Base-by-base conservation (phyloP, 2,797 vertebrate genomes). In the Myotis findleyi region DNA sequence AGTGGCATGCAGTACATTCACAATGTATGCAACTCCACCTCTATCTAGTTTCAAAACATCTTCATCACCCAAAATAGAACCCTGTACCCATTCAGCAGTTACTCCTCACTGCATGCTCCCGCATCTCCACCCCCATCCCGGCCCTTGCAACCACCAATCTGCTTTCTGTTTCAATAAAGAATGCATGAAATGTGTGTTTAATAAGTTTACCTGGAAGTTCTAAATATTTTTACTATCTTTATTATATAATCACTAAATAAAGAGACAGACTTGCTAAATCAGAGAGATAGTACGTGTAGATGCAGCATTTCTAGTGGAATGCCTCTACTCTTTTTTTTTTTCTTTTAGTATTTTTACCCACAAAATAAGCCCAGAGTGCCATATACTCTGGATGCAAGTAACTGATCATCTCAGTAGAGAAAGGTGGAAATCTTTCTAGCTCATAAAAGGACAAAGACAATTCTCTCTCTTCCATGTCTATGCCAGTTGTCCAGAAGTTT, bases 151-250 rank as follows among this genome's bases (percentile, higher is more conserved):
- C 30, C 13, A 53, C 13, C 7, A 23, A 55, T 53, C 25, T 30
- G 20, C 47, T 87, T 95, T 91, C 33, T 51, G 17, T 85, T 85
- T 88, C 80, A 68, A 36, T 77, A 80, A 94, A 94, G 30, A 72
- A 71, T 11, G 87, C 36, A 69, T 23, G 6, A 85, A 92, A 62
- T 59, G 13, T 51, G 25, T 55, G 20, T 94, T 96, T 30, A 25
- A 53, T 69, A 80, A 77, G 18, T n/a, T 72, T 76, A 68, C 8
- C 5, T 12, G 36, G 7, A 80, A 83, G 27, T 83, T 79, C 69
- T 72, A 49, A 96, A 76, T 76, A 89, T 10, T 66, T 44, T 88
- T 88, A 49, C 6, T 75, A 89, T 55, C 30, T 76, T 49, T 82
- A 41, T 94, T 87, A 21, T 23, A 57, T 33, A 77, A 49, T 80